These are phyloP conservation scores for Dendrocincla tyrannina DNA, from an alignment of 2,797 vertebrate genomes.

Conservation along the genomic window DNA sequence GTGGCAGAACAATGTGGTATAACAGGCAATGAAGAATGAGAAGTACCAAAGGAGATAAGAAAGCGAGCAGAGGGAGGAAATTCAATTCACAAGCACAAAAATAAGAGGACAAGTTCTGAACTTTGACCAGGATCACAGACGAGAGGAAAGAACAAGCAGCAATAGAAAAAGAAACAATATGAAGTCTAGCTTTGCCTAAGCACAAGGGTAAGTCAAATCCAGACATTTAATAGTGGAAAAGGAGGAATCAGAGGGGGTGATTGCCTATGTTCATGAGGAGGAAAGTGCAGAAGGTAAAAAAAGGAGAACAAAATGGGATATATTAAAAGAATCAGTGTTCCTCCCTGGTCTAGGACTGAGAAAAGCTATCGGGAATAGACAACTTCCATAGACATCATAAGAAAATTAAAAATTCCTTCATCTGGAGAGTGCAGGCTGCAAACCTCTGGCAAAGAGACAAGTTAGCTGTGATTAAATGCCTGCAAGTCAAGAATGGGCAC, in stretches of 20 bases:
- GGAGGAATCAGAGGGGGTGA: background rate
- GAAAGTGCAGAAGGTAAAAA: background rate
- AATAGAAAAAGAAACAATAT: background rate
- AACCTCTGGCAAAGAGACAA: background rate
- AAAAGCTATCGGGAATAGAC: rapidly evolving
- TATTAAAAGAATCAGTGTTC: background rate
- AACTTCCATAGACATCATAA: background rate
- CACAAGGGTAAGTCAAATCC: background rate
- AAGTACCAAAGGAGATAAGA: background rate
- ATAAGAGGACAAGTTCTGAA: background rate
- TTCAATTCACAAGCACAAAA: background rate
- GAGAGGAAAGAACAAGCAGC: background rate
- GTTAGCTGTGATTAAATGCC: background rate
- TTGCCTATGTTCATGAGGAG: background rate
- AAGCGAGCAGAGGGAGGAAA: background rate
- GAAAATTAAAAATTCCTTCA: background rate
- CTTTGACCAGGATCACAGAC: background rate
- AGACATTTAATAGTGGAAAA: background rate
- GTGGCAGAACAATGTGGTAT: background rate
- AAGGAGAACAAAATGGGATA: background rate
- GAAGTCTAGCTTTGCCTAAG: background rate
- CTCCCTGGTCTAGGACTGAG: background rate
- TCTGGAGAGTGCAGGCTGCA: background rate
- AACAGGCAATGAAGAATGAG: background rate
- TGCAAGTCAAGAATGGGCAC: background rate